Conservation (phyloP, 2,113 vertebrate species). For the Notechis scutatus region DNA sequence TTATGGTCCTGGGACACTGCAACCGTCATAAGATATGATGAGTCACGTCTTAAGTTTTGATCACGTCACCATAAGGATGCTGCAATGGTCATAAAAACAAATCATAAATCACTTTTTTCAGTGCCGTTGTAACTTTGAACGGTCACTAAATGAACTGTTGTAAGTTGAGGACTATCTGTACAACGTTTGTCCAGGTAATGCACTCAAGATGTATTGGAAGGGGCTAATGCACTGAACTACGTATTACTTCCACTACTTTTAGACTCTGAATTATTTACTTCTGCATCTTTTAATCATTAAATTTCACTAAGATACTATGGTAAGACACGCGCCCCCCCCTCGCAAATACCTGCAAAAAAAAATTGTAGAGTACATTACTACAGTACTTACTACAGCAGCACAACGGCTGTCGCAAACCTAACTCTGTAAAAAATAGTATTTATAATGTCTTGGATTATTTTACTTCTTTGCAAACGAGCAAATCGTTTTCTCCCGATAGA, state of each 20-base stretch:
- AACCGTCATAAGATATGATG: too few relatives aligned
- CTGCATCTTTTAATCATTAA: neutral
- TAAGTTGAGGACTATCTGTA: too few relatives aligned
- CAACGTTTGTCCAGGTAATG: too few relatives aligned
- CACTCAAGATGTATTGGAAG: neutral
- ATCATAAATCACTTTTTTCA: too few relatives aligned
- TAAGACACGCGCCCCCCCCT: neutral
- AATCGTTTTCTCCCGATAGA: neutral
- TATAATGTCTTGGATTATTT: neutral
- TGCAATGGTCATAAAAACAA: too few relatives aligned
- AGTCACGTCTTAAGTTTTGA: too few relatives aligned
- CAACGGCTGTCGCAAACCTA: neutral
- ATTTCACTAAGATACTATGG: neutral
- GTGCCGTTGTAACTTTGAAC: too few relatives aligned
- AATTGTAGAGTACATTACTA: neutral
- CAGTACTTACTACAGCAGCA: neutral
- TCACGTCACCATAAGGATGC: too few relatives aligned
- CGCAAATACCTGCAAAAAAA: too few relatives aligned
- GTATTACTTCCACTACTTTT: neutral
- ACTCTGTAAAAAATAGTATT: neutral
- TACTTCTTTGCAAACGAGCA: neutral
- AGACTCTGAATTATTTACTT: neutral
- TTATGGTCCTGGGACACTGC: neutral
- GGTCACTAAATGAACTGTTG: too few relatives aligned
- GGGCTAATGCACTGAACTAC: neutral